Conservation (phyloP, 2,888 invertebrate genomes). For the Ormyrus rosae region DNA sequence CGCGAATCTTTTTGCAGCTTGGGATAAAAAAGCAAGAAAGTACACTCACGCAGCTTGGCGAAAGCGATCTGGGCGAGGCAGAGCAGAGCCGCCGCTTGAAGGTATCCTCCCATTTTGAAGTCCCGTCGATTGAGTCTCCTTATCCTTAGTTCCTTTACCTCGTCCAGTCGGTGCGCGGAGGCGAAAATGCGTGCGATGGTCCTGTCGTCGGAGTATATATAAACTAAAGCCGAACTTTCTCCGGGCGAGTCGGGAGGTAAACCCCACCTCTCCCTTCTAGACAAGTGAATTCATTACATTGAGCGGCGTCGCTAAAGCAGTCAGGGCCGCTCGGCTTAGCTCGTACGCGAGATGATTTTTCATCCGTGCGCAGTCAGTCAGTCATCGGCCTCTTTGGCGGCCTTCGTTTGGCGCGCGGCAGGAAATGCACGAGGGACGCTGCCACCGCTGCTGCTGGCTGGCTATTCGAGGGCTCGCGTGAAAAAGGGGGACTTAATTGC, state of each 20-base stretch:
- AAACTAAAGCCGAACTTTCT: conserved; percentile 74
- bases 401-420: neutral
- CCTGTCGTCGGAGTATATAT: conserved; percentile 70
- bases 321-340: conserved; percentile 66
- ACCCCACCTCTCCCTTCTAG: conserved; percentile 61
- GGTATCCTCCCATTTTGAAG: conserved; percentile 26
- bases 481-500: neutral
- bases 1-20: too few species aligned
- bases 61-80: conserved; percentile 20
- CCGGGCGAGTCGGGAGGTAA: conserved; percentile 60
- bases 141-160: neutral
- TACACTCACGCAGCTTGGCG: conserved; percentile 52
- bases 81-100: conserved; percentile 16
- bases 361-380: neutral
- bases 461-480: neutral
- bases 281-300: conserved; percentile 72
- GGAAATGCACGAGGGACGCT: conserved; percentile 33
- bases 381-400: conserved; percentile 34
- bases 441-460: neutral
- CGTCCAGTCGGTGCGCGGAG: neutral
- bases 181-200: conserved; percentile 61
- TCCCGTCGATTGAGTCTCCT: neutral
- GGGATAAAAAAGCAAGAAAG: neutral
- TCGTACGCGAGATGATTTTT: conserved; percentile 13
- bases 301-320: conserved; percentile 68